Evolutionary conservation across 1,140 invertebrate species (phyloP), one percentile per base, ranked within the genome.

Genomic region (Parapsyche elsis): DNA sequence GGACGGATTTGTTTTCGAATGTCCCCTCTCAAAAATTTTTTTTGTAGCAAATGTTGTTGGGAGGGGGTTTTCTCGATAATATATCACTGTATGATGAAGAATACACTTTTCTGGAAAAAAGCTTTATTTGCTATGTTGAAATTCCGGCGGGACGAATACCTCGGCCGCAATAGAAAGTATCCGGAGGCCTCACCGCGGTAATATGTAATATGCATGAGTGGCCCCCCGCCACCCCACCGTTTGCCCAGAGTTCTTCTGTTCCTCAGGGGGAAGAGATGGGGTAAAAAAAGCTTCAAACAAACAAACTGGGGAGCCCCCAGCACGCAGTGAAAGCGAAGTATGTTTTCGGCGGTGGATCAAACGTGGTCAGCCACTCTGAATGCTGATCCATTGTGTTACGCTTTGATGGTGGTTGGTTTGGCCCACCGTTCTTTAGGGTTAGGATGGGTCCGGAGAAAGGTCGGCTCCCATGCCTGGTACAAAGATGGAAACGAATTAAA

Each of bases 171-270:
- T 75, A 75, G 73, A 75, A 57, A 75, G 24, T 49, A 75, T 75
- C 45, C 45, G 46, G 73, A 19, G 44, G 16, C 16, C 49, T 16
- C 7, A 38, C 12, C 16, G 16, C 49, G 49, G 38, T 49, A 23
- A 75, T 75, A 75, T 75, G 73, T 75, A 75, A 75, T 75, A 75
- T 75, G 73, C 73, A 75, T 75, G 73, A 75, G 73, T 45, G 26
- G 24, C 24, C 26, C 70, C 5, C 24, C 5, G 70, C 21, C 30
- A 12, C 30, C 12, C 30, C 21, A 26, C 30, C 26, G 70, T 26
- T 38, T 38, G 30, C 30, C 70, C 19, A 53, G 49, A 2, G 49
- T 16, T 53, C 16, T 53, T 53, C 49, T 16, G 49, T 10, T 30
- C 26, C 19, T 67, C 61, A 44, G 38, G 12, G 23, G 23, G 23